Conservation (phyloP, 2,888 invertebrate genomes). For the Rhorus exstirpatorius region DNA sequence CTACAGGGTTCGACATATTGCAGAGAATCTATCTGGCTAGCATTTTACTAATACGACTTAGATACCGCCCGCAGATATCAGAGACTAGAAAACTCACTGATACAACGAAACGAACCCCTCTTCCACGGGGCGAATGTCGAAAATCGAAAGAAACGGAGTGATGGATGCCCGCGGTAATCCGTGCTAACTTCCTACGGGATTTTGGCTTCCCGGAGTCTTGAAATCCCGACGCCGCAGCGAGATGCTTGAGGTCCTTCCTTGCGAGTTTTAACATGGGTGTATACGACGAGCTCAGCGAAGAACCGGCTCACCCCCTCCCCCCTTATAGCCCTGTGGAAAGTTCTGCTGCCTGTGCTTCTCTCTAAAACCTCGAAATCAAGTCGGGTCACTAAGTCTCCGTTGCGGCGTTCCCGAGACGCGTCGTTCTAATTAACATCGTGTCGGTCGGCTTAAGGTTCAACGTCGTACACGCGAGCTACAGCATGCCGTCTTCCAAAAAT, state of each 20-base stretch:
- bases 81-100: conserved; percentile 51
- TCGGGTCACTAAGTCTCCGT: conserved; percentile 84
- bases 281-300: conserved; percentile 36
- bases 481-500: conserved; percentile 78
- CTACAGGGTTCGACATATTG: conserved; percentile 33
- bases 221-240: conserved; percentile 43
- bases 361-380: conserved; percentile 85
- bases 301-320: conserved; percentile 51
- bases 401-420: conserved; percentile 77
- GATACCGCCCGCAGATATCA: conserved; percentile 60
- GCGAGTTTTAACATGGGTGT: conserved; percentile 42
- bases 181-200: conserved; percentile 85
- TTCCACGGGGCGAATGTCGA: conserved; percentile 66
- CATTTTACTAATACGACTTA: conserved; percentile 64
- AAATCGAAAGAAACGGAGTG: conserved; percentile 82
- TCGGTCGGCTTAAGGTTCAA: conserved; percentile 81
- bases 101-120: conserved; percentile 33
- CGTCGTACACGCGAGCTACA: conserved; percentile 53
- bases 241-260: conserved; percentile 54
- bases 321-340: conserved; percentile 63
- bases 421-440: conserved; percentile 86
- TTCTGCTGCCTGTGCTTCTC: conserved; percentile 49
- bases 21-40: conserved; percentile 52
- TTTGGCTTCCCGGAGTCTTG: conserved; percentile 77
- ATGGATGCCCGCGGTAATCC: conserved; percentile 85